phyloP scores from a whole-genome alignment of 2,113 vertebrate species.

The Megaceryle maxima region DNA sequence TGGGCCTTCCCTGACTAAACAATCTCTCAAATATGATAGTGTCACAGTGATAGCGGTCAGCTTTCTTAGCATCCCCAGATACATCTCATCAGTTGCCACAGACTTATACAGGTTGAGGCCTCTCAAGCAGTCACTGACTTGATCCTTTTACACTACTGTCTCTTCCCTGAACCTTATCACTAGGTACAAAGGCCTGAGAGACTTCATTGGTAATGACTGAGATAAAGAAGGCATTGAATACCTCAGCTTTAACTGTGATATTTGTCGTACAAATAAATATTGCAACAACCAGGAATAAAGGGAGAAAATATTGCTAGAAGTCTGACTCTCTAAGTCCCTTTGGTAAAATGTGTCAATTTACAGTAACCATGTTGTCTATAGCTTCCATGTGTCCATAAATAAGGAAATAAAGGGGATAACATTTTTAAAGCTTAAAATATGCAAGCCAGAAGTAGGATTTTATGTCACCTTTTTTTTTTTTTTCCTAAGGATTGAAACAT shows the following conservation, averaged over 20 bases:
- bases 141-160: neutral
- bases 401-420: neutral
- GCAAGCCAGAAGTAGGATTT: neutral
- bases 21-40: neutral
- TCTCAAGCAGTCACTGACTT: neutral
- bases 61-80: neutral
- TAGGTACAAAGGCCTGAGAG: neutral
- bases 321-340: neutral
- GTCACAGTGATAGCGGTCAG: neutral
- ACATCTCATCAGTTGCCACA: neutral
- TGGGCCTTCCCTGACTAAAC: neutral
- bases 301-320: neutral
- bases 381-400: neutral
- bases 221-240: neutral
- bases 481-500: neutral
- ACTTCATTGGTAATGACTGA: neutral
- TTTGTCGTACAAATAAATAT: neutral
- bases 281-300: neutral
- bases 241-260: neutral
- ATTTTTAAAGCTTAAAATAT: neutral
- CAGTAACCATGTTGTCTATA: neutral
- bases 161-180: neutral
- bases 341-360: neutral
- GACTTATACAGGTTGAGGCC: neutral
- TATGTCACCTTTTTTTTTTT: neutral